These are phyloP conservation scores for Xiphophorus hellerii DNA, from an alignment of 2,113 vertebrate genomes.

Conservation along the genomic window DNA sequence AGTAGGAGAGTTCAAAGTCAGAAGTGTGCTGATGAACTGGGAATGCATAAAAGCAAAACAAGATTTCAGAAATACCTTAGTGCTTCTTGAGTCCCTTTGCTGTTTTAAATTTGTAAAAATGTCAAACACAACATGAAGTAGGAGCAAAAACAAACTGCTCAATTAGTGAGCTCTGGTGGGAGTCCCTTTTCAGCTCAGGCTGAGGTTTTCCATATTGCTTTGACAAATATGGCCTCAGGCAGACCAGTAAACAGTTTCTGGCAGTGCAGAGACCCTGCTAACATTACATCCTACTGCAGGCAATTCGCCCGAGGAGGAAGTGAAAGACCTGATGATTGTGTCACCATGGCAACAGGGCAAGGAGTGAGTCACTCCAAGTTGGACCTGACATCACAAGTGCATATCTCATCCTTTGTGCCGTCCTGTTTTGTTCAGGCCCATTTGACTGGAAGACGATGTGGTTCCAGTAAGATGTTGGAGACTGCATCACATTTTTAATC, in stretches of 20 bases:
- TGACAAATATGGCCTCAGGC: constrained; percentile 58
- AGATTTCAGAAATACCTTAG: constrained; percentile 16
- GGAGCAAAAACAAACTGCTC: constrained; percentile 45
- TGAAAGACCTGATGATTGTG: constrained; percentile 42
- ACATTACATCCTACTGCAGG: constrained; percentile 49
- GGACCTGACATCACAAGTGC: constrained; percentile 42
- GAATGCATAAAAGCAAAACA: constrained; percentile 19
- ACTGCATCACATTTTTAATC: constrained; percentile 58
- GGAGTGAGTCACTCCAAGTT: constrained; percentile 46
- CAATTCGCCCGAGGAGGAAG: constrained; percentile 39
- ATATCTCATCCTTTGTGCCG: constrained; percentile 10
- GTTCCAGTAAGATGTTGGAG: constrained; percentile 46
- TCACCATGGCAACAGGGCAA: constrained; percentile 68
- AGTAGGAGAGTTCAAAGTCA: not conserved
- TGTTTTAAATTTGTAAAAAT: constrained; percentile 22
- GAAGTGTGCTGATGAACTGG: not conserved
- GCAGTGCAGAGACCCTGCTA: constrained; percentile 30
- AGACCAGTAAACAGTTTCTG: constrained; percentile 51
- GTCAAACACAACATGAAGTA: constrained; percentile 23
- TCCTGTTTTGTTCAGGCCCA: constrained; percentile 2
- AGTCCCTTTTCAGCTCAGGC: constrained; percentile 36
- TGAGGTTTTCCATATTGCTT: constrained; percentile 52
- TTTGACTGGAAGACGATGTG: constrained; percentile 46
- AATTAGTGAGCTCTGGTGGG: constrained; percentile 35
- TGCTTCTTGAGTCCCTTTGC: constrained; percentile 5